Evolutionary conservation across 1,140 invertebrate genomes (phyloP), one percentile per base, ranked within the genome.

Genomic region (Drepana arcuata): DNA sequence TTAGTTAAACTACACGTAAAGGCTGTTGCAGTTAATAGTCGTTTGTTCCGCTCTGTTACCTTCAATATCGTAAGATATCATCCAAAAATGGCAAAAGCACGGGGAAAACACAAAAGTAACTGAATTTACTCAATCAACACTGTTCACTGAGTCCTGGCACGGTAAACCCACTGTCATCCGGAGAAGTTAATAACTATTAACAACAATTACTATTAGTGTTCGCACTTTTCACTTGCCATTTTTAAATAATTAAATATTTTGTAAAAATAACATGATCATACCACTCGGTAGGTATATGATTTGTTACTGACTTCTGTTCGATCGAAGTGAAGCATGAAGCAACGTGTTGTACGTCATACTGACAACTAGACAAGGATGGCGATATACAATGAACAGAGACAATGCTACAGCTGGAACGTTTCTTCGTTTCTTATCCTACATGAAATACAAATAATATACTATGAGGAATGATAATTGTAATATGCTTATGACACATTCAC

Each of bases 261-360:
- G 18, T 25, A 12, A 34, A 33, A 41, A 37, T 35, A 30, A 67
- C 47, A 71, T 56, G 51, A 61, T 54, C 37, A 47, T 30, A 48
- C 54, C 39, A 54, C 44, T 40, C 41, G 34, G 49, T 50, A 60
- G 54, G 9, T 21, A 21, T 21, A 21, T 57, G 48, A 41, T 71
- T 66, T 69, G 70, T 70, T 49, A 78, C 73, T 75, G 71, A 78
- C 73, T 78, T 78, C 70, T 42, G 55, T 54, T 62, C 56, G 55
- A 55, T 62, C 56, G 53, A 53, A 68, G 26, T 41, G 4, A 30
- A 26, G 40, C 37, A 28, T 41, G 41, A 31, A 42, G 40, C 18
- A 21, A 21, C n/a, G 9, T 21, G 41, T 41, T 57, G 72, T 71
- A 78, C 64, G 70, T 73, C 68, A 73, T 57, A 41, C 47, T 67